Evolutionary conservation across 1,140 invertebrate genomes (phyloP).

Genomic region (Pachypsylla venusta): DNA sequence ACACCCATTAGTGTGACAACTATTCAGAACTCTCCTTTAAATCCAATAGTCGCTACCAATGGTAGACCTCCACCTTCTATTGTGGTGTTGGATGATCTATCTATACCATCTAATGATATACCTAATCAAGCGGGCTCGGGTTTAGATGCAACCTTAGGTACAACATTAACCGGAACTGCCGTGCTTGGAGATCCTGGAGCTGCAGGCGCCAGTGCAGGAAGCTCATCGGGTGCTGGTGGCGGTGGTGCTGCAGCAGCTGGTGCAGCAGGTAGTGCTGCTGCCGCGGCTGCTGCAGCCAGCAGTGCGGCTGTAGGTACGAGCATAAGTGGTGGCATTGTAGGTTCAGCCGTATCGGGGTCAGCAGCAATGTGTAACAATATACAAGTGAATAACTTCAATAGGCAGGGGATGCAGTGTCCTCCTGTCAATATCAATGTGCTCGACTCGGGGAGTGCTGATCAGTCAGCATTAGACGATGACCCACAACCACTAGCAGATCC

Average conservation of each 20-base stretch:
- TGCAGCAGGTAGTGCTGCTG: slow-evolving; percentile 12
- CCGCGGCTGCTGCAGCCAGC: slow-evolving; percentile 13
- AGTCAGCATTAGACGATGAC: background rate
- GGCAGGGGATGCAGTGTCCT: slow-evolving; percentile 10
- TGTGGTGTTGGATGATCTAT: slow-evolving; percentile 18
- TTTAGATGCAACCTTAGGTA: background rate
- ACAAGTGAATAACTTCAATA: background rate
- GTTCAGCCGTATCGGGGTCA: slow-evolving; percentile 6
- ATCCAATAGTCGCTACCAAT: slow-evolving; percentile 11
- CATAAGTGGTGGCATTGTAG: background rate
- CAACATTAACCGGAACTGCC: slow-evolving; percentile 9
- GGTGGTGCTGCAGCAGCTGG: slow-evolving; percentile 10
- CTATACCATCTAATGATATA: slow-evolving; percentile 6
- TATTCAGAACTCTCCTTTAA: slow-evolving; percentile 13
- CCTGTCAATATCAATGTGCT: background rate
- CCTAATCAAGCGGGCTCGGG: background rate
- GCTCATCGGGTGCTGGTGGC: background rate
- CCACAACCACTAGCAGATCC: background rate
- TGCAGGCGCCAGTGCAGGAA: slow-evolving; percentile 8
- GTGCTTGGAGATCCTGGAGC: slow-evolving; percentile 7
- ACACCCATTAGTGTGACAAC: background rate
- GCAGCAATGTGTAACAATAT: slow-evolving; percentile 11
- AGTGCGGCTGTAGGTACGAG: background rate
- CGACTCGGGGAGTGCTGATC: slow-evolving; percentile 10
- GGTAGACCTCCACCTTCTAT: slow-evolving; percentile 23